A percentile compares a stretch with the other conserved stretches of the same genome.
Evolutionary conservation across 2,888 invertebrate species (phyloP).

Genomic region (Fragum sueziense): DNA sequence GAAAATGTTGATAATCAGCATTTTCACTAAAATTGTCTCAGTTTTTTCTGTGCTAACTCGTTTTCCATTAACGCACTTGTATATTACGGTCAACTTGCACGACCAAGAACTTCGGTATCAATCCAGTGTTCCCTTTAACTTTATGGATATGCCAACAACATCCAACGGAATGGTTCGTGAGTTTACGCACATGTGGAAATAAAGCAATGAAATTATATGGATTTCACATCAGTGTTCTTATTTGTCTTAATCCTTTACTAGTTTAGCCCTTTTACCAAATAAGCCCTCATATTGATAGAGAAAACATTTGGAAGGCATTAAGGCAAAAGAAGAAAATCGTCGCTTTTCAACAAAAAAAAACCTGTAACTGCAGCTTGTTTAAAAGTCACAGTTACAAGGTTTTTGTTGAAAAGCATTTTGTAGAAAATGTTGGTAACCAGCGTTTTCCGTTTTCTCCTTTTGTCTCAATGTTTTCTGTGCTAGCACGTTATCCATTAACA

Average conservation of each 20-base stretch:
- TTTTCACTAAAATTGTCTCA: neutral
- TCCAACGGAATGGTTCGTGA: constrained; percentile 34
- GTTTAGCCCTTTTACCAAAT: neutral
- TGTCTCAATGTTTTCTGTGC: too few relatives aligned
- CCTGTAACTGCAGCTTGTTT: too few relatives aligned
- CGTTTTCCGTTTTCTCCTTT: too few relatives aligned
- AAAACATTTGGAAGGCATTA: neutral
- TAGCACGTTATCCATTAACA: neutral
- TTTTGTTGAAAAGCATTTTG: too few relatives aligned
- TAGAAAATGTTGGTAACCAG: too few relatives aligned
- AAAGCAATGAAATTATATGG: too few relatives aligned
- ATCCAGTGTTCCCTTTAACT: constrained; percentile 30
- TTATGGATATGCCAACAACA: constrained; percentile 42
- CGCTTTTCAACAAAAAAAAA: too few relatives aligned
- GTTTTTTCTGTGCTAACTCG: neutral
- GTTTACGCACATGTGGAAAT: constrained; percentile 42
- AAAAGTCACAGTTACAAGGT: too few relatives aligned
- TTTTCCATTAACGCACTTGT: constrained; percentile 8
- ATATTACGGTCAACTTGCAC: constrained; percentile 41
- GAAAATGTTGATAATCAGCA: neutral
- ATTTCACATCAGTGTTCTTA: too few relatives aligned
- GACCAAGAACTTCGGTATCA: constrained; percentile 37
- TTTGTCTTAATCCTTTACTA: neutral
- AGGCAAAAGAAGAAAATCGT: neutral
- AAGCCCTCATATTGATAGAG: neutral